Evolutionary conservation across 2,113 vertebrate species (phyloP).

Genomic region (Lepus americanus): DNA sequence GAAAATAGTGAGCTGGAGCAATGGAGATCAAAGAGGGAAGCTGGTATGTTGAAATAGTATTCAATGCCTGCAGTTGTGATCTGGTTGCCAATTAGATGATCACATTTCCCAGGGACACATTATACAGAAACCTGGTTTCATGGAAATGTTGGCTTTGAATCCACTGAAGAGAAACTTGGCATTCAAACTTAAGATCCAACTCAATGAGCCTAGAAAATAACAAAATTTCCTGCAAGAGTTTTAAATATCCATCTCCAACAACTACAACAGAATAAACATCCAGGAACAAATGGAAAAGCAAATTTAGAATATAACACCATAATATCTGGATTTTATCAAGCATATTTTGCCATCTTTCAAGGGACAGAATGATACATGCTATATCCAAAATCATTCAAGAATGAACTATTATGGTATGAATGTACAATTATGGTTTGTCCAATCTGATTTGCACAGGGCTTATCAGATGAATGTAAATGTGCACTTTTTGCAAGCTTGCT

Average conservation of each 20-base stretch:
- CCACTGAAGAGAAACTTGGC: conserved; percentile 6
- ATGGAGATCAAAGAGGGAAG: conserved; percentile 9
- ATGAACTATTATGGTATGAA: neutral
- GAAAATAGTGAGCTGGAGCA: neutral
- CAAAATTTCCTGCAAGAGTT: conserved; percentile 43
- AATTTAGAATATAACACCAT: neutral
- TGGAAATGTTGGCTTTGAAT: neutral
- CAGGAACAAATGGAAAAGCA: neutral
- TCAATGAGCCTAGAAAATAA: conserved; percentile 12
- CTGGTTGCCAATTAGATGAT: neutral
- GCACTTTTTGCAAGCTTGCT: neutral
- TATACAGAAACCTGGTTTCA: conserved; percentile 49
- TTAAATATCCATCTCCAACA: conserved; percentile 7
- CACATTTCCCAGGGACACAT: conserved; percentile 37
- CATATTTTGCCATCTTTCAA: neutral
- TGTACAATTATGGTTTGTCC: neutral
- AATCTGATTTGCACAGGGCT: neutral
- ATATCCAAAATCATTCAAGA: neutral
- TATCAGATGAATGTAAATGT: neutral
- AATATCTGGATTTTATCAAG: neutral
- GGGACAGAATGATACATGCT: neutral
- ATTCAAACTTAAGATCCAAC: conserved; percentile 14
- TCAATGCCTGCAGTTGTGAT: neutral
- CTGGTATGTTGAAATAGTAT: neutral
- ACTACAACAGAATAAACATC: neutral